phyloP scores from a whole-genome alignment of 2,888 invertebrate species.

The Rhopalosiphum nymphaeae region DNA sequence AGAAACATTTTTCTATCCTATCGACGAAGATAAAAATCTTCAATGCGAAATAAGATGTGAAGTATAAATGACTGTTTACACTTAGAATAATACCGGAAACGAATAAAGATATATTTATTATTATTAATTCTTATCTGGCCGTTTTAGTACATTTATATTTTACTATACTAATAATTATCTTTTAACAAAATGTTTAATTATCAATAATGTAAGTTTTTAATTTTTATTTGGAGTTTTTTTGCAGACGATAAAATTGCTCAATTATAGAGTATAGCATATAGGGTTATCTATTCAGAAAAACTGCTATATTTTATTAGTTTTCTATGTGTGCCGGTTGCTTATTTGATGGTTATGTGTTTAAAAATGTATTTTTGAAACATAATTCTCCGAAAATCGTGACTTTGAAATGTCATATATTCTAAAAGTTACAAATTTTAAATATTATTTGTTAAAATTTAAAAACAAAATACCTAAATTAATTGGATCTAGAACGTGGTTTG shows the following conservation, averaged over 20 bases:
- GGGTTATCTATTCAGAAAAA: not conserved
- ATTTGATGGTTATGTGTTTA: too few relatives aligned
- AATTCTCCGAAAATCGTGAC: too few relatives aligned
- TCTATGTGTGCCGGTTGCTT: not conserved
- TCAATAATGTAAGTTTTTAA: not conserved
- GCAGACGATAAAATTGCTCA: not conserved
- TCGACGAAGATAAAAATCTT: not conserved
- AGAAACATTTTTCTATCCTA: not conserved
- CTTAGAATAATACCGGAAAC: not conserved
- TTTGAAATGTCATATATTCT: too few relatives aligned
- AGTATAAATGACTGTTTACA: not conserved
- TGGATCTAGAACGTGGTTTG: too few relatives aligned
- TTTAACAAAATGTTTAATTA: not conserved
- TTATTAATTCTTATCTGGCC: not conserved
- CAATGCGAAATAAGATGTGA: not conserved
- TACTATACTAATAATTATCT: not conserved
- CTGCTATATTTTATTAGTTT: not conserved
- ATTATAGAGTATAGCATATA: not conserved
- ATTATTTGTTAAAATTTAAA: too few relatives aligned
- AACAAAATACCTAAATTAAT: too few relatives aligned
- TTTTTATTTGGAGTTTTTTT: not conserved
- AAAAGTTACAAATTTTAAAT: too few relatives aligned
- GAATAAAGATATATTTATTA: not conserved
- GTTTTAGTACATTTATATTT: not conserved
- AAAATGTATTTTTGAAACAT: too few relatives aligned